Evolutionary conservation across 2,797 vertebrate genomes (phyloP), one percentile per base, ranked within the genome.

Genomic region (Gouania willdenowi): DNA sequence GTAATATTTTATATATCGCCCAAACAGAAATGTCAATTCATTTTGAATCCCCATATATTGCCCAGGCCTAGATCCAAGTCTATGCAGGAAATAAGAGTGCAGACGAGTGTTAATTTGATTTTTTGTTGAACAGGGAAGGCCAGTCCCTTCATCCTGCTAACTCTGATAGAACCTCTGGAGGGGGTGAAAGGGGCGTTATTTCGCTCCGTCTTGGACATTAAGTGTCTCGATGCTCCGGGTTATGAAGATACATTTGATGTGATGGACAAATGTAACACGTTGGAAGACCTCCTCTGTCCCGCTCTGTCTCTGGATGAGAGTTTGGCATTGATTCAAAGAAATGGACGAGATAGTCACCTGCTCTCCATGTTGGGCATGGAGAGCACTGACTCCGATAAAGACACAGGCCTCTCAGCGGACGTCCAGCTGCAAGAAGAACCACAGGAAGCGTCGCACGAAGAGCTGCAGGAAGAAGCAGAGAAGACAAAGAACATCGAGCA

Each of bases 121-220:
- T 26, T 20, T 14, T 18, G 31, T 71, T 66, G 53, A 45, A 19
- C 41, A 95, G 94, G 59, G 31, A 88, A 79, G 41, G 71, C 63
- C 22, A 89, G 77, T 60, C 90, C 91, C 41, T 93, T 93, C 64
- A 11, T 97, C 42, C 79, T 95, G 71, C 74, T 99, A 56, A 88
- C 90, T 31, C 71, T 97, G 41, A 75, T 31, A n/a, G 73, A 84
- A 35, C 73, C 79, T 10, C 58, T 92, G 42, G 64, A 77, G 27
- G 83, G 88, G 60, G 54, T 78, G 60, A 86, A 93, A 36, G 83
- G 90, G 24, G 75, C 84, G 6, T 74, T 88, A 2, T 55, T 98
- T 53, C 87, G 84, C 40, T 91, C 92, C 24, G 23, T 91, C 57
- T 85, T 98, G 79, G 85, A 86, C n/a, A 37, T 82, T 26, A 81